Base-by-base conservation (phyloP, 2,888 invertebrate species). In the Torymus tubicola region DNA sequence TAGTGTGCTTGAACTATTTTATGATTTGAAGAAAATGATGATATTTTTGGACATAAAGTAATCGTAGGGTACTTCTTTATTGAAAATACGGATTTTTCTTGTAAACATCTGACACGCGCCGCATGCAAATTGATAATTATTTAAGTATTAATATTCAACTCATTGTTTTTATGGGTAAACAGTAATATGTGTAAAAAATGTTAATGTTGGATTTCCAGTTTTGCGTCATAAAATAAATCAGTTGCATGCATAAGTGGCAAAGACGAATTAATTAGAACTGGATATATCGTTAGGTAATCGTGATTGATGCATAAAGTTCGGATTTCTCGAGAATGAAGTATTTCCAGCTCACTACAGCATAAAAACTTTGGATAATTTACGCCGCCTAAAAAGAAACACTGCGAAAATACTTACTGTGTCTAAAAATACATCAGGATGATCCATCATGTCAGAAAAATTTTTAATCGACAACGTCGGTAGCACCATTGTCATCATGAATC, bases 371-470 rank as follows among this genome's bases (percentile, higher is more conserved):
- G 42, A 8, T 8, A 42, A 42, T 42, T 8, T 42, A 8, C 42
- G 42, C 1, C 8, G 14, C 42, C 42, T 16, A 58, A 42, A 42
- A 70, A 16, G 12, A 31, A 5, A n/a, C 31, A 11, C 12, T 16
- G 3, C 16, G 13, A 65, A 2, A 21, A 69, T 65, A 75, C 81
- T 84, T 63, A 88, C 88, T 18, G 86, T 86, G 71, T 87, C 84
- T 14, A 88, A 83, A 84, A 86, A 86, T 31, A 87, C 86, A 64
- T 88, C 88, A 2, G 87, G 88, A 82, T 88, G 85, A 83, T 86
- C 85, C 42, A 87, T 87, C 86, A 86, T 87, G 21, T 86, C 84
- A 0, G 88, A 87, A 68, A 87, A 87, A 79, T 88, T 87, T n/a
- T 86, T 84, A 50, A 88, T 83, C 0, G 73, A 83, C 14, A 88